A percentile compares a stretch with the other conserved stretches of the same genome.
Evolutionary conservation across 2,888 invertebrate genomes (phyloP).

Genomic region (Meloe dianella): DNA sequence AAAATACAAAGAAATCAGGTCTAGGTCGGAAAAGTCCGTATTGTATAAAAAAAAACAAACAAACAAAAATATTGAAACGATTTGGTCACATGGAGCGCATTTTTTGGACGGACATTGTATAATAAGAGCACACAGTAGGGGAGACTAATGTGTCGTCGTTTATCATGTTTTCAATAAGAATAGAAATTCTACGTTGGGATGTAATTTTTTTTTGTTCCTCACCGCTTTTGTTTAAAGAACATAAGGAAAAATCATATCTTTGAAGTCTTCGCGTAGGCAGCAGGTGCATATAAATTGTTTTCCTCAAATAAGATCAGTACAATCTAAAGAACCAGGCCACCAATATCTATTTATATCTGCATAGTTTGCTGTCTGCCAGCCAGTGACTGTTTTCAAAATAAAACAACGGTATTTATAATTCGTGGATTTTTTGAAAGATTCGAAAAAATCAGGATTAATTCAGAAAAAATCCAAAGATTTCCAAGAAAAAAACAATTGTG

Average conservation of each 20-base stretch:
- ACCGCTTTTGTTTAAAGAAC: not conserved
- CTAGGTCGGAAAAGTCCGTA: too few species aligned
- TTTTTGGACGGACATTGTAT: too few species aligned
- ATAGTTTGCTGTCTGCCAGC: slow-evolving; percentile 35
- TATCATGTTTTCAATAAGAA: not conserved
- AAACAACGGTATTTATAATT: not conserved
- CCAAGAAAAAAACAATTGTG: too few species aligned
- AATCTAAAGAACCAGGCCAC: slow-evolving; percentile 35
- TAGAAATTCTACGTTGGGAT: not conserved
- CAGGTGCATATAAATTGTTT: slow-evolving; percentile 34
- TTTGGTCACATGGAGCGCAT: too few species aligned
- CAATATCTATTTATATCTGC: slow-evolving; percentile 34
- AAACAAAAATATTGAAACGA: too few species aligned
- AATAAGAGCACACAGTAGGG: not conserved
- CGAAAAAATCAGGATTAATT: too few species aligned
- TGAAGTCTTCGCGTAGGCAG: slow-evolving; percentile 12
- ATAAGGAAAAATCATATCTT: not conserved
- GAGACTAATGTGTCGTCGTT: not conserved
- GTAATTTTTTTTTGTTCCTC: not conserved
- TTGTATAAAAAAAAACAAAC: too few species aligned
- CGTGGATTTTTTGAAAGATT: not conserved
- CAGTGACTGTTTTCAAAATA: not conserved
- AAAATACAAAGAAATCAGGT: too few species aligned
- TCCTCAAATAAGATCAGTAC: slow-evolving; percentile 40
- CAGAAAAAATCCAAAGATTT: too few species aligned